Base-by-base conservation (phyloP, 2,113 vertebrate genomes). In the Chloroceryle aenea region DNA sequence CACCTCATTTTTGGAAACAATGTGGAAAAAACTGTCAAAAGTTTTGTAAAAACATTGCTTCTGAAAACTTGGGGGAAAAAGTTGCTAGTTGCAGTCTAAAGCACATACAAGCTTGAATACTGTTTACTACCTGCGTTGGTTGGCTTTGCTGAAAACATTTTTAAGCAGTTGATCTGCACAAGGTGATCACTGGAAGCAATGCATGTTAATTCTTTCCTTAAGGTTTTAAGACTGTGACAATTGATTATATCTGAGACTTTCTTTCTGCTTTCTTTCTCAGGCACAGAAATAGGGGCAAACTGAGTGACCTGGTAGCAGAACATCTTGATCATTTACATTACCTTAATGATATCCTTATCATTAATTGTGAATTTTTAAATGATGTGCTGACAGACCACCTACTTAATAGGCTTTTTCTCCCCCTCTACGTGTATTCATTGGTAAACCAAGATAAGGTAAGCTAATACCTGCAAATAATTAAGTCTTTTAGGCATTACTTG, bases 301-400 rank as follows among this genome's bases (percentile, higher is more conserved):
- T 99, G 78, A 99, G 99, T n/a, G 99, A 99, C 96, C 97, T 99
- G 93, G 99, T 99, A 30, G 99, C 99, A 0, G 99, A 99, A 95
- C 99, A 99, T 96, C 98, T 99, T 38, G 99, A 99, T 96, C 99
- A 99, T 88, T 98, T 99, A 42, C 99, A 99, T 97, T 99, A 99
- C 93, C 99, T 99, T 76, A 99, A 99, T 45, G 99, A 99, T 94
- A 99, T 99, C 89, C 99, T 99, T 63, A 99, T 99, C 92, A 99
- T 99, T 96, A 99, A 99, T 95, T 99, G 99, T 75, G 99, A 99
- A 98, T 99, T 99, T 96, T 98, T 99, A n/a, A 99, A 99, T 5
- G 99, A 99, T 4, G 99, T 99, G 45, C 97, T 99, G 94, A 99
- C 99, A 0, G 99, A 99, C 92, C 99, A 99, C 97, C 97, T 99